phyloP scores from a whole-genome alignment of 2,113 vertebrate genomes.

The Elachura formosa region DNA sequence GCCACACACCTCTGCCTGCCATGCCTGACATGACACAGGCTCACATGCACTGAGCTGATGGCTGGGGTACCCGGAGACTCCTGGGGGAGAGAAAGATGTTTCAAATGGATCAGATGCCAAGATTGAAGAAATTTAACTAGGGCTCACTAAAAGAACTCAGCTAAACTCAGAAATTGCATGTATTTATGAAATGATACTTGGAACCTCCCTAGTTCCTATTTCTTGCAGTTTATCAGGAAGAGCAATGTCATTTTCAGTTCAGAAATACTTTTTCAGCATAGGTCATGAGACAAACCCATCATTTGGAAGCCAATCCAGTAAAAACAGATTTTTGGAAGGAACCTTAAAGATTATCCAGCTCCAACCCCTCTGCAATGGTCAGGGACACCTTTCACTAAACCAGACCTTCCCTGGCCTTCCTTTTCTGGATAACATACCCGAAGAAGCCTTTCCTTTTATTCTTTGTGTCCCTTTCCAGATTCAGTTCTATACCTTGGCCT shows the following conservation, averaged over 20 bases:
- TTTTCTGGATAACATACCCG: background rate
- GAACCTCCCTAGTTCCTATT: background rate
- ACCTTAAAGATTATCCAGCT: background rate
- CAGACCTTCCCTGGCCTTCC: background rate
- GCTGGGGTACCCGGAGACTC: background rate
- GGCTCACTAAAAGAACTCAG: background rate
- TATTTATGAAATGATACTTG: background rate
- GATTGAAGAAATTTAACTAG: background rate
- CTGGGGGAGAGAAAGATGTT: background rate
- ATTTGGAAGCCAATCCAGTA: background rate
- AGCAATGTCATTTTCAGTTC: background rate
- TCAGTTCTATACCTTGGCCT: background rate
- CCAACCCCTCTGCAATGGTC: background rate
- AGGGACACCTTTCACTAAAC: background rate
- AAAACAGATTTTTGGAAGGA: background rate
- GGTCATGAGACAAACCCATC: background rate
- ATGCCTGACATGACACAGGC: rapidly evolving
- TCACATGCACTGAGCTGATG: background rate
- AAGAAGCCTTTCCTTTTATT: background rate
- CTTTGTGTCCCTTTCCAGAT: background rate
- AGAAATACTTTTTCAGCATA: background rate
- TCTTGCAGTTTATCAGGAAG: background rate
- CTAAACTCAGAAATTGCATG: background rate
- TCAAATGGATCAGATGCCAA: background rate
- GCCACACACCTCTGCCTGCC: background rate